These are phyloP conservation scores for Denticeps clupeoides DNA, from an alignment of 2,797 vertebrate species.

Conservation along the genomic window DNA sequence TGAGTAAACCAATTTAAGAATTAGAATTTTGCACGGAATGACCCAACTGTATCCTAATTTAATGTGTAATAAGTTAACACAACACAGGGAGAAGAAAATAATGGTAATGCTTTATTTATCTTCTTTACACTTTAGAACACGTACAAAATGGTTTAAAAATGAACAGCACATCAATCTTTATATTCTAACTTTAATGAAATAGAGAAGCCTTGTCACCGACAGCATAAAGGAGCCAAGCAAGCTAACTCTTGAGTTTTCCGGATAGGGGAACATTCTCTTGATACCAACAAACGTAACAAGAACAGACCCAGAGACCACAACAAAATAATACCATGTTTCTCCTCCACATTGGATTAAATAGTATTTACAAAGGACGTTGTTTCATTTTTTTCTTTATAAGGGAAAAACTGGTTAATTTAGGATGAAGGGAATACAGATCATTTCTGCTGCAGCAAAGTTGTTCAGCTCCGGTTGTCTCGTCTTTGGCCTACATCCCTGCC, in stretches of 20 bases:
- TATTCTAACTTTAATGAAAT: conserved; percentile 54
- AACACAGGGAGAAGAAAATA: conserved; percentile 65
- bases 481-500: conserved; percentile 70
- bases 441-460: neutral
- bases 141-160: conserved; percentile 75
- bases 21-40: too few relatives aligned
- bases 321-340: conserved; percentile 25
- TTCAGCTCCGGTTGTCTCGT: conserved; percentile 2
- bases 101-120: conserved; percentile 75
- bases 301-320: conserved; percentile 40
- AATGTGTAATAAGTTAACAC: conserved; percentile 55
- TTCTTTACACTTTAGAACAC: conserved; percentile 66
- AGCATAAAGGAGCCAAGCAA: conserved; percentile 61
- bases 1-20: too few relatives aligned
- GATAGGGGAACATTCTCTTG: conserved; percentile 33
- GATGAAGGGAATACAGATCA: neutral
- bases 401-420: conserved; percentile 41
- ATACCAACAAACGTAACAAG: conserved; percentile 33
- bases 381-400: too few relatives aligned
- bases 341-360: conserved; percentile 42
- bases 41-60: too few relatives aligned
- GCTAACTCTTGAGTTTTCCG: conserved; percentile 48
- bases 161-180: conserved; percentile 63
- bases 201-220: conserved; percentile 41
- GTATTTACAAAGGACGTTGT: conserved; percentile 54